Evolutionary conservation across 37 sponge, comb jelly and placozoan genomes (phyloP).

Genomic region (Crambe crambe): DNA sequence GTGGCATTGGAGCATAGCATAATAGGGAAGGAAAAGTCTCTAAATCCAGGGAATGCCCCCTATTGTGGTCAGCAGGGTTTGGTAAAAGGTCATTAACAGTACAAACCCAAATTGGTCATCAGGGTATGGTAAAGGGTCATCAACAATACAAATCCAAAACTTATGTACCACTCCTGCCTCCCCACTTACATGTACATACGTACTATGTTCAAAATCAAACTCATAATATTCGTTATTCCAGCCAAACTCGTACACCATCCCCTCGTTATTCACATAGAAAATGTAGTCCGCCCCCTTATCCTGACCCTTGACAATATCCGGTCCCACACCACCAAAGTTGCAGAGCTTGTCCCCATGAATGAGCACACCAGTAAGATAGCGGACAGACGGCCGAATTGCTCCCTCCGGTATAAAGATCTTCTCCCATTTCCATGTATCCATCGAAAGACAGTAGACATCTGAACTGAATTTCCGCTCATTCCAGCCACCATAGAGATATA

Average conservation of each 20-base stretch:
- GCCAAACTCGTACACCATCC: constrained; percentile 26
- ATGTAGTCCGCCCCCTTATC: constrained; percentile 44
- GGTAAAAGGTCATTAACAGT: too few species aligned
- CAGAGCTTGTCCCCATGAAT: constrained; percentile 33
- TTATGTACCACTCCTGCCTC: too few species aligned
- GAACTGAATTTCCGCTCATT: constrained; percentile 42
- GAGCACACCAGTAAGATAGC: constrained; percentile 47
- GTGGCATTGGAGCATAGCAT: too few species aligned
- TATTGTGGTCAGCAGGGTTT: too few species aligned
- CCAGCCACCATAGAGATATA: constrained; percentile 67
- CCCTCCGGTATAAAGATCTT: constrained; percentile 9
- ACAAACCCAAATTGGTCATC: too few species aligned
- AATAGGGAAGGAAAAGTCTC: too few species aligned
- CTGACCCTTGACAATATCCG: constrained; percentile 19
- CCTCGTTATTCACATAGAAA: neutral
- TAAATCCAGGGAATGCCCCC: too few species aligned
- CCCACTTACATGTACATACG: constrained; percentile 43
- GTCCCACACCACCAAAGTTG: constrained; percentile 65
- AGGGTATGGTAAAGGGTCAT: too few species aligned
- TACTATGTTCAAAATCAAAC: constrained; percentile 56
- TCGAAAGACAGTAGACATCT: constrained; percentile 1
- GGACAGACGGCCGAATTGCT: constrained; percentile 33
- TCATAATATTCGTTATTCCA: constrained; percentile 77
- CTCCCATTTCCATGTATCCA: constrained; percentile 44
- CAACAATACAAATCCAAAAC: too few species aligned